These are phyloP conservation scores for Anarhynchus alexandrinus DNA, from an alignment of 2,113 vertebrate genomes.

Conservation along the genomic window DNA sequence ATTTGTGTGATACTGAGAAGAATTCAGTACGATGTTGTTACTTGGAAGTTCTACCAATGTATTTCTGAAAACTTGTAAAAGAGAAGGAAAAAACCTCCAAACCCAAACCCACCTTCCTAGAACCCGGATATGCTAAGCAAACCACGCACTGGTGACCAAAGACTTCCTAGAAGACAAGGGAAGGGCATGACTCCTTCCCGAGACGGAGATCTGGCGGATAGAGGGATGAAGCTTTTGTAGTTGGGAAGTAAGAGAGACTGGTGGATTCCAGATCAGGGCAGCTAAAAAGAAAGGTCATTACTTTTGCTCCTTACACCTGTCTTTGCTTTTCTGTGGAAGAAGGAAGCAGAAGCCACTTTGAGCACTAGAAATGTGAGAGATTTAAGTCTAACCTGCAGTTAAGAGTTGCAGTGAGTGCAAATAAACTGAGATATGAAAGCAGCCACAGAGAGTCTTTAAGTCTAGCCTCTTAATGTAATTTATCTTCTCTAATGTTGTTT, in stretches of 20 bases:
- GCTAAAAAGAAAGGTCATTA: background rate
- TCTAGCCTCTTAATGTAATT: background rate
- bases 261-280: background rate
- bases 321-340: background rate
- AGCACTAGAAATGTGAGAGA: background rate
- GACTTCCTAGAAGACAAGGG: background rate
- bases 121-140: background rate
- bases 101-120: background rate
- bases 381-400: background rate
- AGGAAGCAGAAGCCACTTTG: background rate
- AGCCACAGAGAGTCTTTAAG: background rate
- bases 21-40: background rate
- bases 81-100: background rate
- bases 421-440: background rate
- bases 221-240: background rate
- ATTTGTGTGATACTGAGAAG: background rate
- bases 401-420: background rate
- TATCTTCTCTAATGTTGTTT: background rate
- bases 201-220: background rate
- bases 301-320: background rate
- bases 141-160: background rate
- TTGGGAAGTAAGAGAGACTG: background rate
- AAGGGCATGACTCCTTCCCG: background rate
- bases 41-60: background rate
- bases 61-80: background rate